These are phyloP conservation scores for Macrotus californicus DNA, from an alignment of 2,113 vertebrate species.

Conservation along the genomic window DNA sequence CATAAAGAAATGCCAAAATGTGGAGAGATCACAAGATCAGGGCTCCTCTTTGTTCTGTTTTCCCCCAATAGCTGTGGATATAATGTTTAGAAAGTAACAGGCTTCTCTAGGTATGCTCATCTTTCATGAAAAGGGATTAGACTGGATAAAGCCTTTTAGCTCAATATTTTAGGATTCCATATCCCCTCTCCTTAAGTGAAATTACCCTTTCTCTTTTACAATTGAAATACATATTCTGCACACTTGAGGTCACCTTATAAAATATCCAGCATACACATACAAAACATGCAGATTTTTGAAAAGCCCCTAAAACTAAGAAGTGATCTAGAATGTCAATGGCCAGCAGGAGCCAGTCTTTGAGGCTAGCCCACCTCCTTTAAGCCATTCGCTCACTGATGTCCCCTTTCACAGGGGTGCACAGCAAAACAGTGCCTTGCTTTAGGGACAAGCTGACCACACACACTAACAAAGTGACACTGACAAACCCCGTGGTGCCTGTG, in stretches of 20 bases:
- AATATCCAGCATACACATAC: background rate
- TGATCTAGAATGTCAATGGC: background rate
- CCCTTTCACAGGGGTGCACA: background rate
- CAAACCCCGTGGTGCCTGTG: fast-evolving
- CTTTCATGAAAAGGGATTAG: background rate
- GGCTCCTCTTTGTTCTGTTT: background rate
- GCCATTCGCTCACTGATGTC: background rate
- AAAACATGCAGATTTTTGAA: background rate
- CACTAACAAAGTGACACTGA: background rate
- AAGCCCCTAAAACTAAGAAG: background rate
- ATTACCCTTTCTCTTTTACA: background rate
- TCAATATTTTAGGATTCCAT: background rate
- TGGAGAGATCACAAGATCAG: background rate
- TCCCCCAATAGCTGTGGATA: background rate
- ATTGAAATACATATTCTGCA: background rate
- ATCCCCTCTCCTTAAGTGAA: background rate
- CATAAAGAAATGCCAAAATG: fast-evolving
- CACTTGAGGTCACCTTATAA: background rate
- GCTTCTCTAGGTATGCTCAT: background rate
- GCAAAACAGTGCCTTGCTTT: background rate
- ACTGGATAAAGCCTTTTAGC: background rate
- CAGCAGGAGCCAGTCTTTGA: background rate
- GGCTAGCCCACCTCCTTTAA: background rate
- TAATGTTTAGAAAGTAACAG: background rate
- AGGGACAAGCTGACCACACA: background rate